Percentiles rank a stretch among this genome's conserved stretches.
phyloP scores from a whole-genome alignment of 2,113 vertebrate species.

The Myotis brandtii region DNA sequence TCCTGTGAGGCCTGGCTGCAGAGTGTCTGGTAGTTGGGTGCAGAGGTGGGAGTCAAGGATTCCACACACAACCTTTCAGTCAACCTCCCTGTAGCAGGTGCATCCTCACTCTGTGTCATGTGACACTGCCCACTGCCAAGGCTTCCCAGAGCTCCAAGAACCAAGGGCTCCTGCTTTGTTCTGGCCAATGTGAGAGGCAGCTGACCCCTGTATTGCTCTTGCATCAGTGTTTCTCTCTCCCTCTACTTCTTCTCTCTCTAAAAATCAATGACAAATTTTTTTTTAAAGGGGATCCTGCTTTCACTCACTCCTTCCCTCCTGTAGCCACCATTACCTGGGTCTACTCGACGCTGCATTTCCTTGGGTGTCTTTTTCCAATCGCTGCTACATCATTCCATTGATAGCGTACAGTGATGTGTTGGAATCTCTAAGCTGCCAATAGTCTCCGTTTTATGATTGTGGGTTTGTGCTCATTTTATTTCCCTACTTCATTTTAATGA shows the following conservation, averaged over 20 bases:
- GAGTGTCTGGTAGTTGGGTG: background rate
- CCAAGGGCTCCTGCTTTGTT: background rate
- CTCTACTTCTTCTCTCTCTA: no score
- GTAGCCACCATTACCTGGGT: no score
- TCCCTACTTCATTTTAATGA: background rate
- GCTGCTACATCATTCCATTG: rapidly evolving
- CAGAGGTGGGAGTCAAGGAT: background rate
- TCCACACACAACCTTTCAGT: background rate
- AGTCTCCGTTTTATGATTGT: background rate
- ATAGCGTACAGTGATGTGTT: background rate
- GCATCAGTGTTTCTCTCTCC: no score
- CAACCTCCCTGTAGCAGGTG: rapidly evolving
- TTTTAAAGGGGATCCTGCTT: no score
- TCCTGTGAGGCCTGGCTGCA: background rate
- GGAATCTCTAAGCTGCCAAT: background rate
- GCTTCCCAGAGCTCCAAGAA: background rate
- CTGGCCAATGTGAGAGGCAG: no score
- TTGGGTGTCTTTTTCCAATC: background rate
- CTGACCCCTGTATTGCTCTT: no score
- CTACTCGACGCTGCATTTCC: background rate
- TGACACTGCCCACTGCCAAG: background rate
- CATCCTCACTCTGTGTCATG: background rate
- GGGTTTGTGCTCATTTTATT: background rate
- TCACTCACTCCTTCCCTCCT: background rate
- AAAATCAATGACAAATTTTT: no score